Percentiles rank a stretch among this genome's conserved stretches.
These are phyloP conservation scores for Eulemur mongoz DNA, from an alignment of 2,797 vertebrate species.

Conservation along the genomic window DNA sequence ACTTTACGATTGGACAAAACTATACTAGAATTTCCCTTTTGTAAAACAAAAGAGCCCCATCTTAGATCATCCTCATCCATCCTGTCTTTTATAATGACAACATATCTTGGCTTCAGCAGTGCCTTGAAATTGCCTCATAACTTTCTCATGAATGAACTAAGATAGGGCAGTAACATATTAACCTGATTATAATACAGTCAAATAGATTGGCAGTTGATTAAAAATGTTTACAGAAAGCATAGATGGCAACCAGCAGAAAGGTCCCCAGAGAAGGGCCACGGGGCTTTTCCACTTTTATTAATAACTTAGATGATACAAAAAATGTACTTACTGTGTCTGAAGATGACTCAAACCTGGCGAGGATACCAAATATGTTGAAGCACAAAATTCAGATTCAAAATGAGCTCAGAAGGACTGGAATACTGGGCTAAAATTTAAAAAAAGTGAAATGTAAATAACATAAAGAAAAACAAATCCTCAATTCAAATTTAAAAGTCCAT, in stretches of 20 bases:
- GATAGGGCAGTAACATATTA: slow-evolving; percentile 1
- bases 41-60: background rate
- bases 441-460: slow-evolving; percentile 50
- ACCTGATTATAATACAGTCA: slow-evolving; percentile 22
- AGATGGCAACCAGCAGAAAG: slow-evolving; percentile 4
- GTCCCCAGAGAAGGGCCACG: background rate
- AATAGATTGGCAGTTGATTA: slow-evolving; percentile 1
- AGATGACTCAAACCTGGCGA: slow-evolving; percentile 34
- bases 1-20: background rate
- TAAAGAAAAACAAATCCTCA: slow-evolving; percentile 22
- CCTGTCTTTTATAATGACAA: background rate
- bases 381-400: slow-evolving; percentile 60
- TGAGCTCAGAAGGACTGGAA: slow-evolving; percentile 45
- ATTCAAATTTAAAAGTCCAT: background rate
- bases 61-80: background rate
- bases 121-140: slow-evolving; percentile 17
- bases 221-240: slow-evolving; percentile 32
- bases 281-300: slow-evolving; percentile 6
- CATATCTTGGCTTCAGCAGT: background rate
- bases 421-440: slow-evolving; percentile 36
- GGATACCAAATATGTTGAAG: slow-evolving; percentile 48
- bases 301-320: slow-evolving; percentile 47
- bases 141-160: slow-evolving; percentile 36
- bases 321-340: slow-evolving; percentile 66
- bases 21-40: slow-evolving; percentile 25